Conservation (phyloP, 2,888 invertebrate genomes). For the Melanchra persicariae region DNA sequence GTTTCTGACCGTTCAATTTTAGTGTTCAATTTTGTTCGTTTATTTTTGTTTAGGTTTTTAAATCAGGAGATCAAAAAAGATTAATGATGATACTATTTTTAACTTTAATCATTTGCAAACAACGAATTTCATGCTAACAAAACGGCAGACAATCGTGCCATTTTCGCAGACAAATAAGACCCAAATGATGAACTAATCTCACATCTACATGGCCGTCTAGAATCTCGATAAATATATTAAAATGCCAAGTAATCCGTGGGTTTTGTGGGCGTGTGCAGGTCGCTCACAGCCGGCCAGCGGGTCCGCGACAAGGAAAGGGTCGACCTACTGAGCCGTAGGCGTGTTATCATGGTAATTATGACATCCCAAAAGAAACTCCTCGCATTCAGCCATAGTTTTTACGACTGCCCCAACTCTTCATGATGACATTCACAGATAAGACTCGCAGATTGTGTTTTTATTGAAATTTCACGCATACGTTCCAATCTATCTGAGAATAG, state of each 20-base stretch:
- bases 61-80: neutral
- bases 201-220: constrained; percentile 23
- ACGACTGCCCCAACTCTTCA: constrained; percentile 60
- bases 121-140: neutral
- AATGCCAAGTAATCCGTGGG: constrained; percentile 62
- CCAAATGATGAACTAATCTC: constrained; percentile 17
- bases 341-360: constrained; percentile 79
- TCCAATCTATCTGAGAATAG: constrained; percentile 21
- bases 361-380: constrained; percentile 70
- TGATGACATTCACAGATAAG: constrained; percentile 58
- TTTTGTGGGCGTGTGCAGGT: constrained; percentile 69
- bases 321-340: constrained; percentile 71
- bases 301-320: constrained; percentile 77
- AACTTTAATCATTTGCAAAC: neutral
- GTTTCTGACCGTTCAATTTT: constrained; percentile 25
- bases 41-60: constrained; percentile 9
- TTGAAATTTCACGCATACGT: constrained; percentile 70
- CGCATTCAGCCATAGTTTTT: constrained; percentile 70
- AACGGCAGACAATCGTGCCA: neutral
- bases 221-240: constrained; percentile 55
- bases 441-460: constrained; percentile 63
- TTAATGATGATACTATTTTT: neutral
- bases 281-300: constrained; percentile 59
- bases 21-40: neutral
- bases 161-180: neutral